Conservation (phyloP, 2,888 invertebrate genomes). For the Drosophila villosipedis region DNA sequence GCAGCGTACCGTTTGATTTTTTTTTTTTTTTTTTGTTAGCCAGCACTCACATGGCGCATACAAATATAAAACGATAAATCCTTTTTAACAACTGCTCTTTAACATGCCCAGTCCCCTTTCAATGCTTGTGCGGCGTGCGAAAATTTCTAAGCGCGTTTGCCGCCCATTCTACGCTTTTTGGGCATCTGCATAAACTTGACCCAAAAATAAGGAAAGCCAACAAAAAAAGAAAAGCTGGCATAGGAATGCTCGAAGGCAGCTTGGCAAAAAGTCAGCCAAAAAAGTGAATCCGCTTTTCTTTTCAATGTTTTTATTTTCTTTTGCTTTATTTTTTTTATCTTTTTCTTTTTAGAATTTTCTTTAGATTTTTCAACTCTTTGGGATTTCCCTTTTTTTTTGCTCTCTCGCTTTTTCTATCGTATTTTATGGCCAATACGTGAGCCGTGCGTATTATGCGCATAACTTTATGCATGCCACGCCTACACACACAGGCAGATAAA, state of each 20-base stretch:
- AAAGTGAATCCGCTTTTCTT: constrained; percentile 60
- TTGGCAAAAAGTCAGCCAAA: constrained; percentile 55
- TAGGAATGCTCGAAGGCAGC: constrained; percentile 30
- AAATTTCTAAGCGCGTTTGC: constrained; percentile 74
- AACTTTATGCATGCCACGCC: constrained; percentile 66
- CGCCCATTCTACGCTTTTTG: constrained; percentile 47
- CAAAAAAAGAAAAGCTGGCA: not conserved
- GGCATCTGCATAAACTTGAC: constrained; percentile 79
- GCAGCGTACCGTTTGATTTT: not conserved
- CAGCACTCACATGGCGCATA: constrained; percentile 47
- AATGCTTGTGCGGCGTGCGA: constrained; percentile 53
- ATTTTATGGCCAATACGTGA: constrained; percentile 78
- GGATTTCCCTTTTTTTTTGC: constrained; percentile 42
- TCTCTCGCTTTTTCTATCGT: constrained; percentile 26
- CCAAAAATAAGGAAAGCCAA: constrained; percentile 51
- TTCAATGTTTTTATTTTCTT: constrained; percentile 46
- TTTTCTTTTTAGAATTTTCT: constrained; percentile 54
- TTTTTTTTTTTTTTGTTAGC: not conserved
- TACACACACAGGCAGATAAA: constrained; percentile 4
- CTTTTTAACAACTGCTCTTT: constrained; percentile 81
- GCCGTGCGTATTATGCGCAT: constrained; percentile 76
- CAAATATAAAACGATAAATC: constrained; percentile 77
- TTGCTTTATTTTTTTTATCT: constrained; percentile 16
- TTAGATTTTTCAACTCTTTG: constrained; percentile 66
- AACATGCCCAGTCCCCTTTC: constrained; percentile 49